A percentile compares a stretch with the other conserved stretches of the same genome.
phyloP scores from a whole-genome alignment of 2,113 vertebrate genomes.

The Rousettus leschenaultii region DNA sequence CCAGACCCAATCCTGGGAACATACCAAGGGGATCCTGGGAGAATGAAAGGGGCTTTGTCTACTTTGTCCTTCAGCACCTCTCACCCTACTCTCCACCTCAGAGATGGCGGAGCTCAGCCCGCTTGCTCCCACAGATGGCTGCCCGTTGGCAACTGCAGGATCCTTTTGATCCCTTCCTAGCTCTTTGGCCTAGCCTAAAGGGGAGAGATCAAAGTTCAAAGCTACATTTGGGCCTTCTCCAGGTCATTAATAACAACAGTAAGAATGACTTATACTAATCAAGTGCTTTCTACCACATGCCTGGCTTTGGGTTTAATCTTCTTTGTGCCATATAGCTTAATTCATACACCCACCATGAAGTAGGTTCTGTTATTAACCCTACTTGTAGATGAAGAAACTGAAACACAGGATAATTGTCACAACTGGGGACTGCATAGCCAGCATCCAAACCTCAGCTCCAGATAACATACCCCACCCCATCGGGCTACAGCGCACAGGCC shows the following conservation, averaged over 20 bases:
- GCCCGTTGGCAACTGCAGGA: neutral
- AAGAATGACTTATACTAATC: neutral
- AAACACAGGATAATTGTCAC: neutral
- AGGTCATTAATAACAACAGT: neutral
- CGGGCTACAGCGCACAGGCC: neutral
- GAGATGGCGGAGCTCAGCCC: neutral
- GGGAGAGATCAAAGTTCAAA: conserved; percentile 42
- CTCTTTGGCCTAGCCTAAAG: conserved; percentile 30
- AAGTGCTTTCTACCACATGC: neutral
- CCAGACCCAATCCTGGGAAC: neutral
- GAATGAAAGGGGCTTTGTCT: neutral
- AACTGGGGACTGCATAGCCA: neutral
- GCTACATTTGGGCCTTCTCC: neutral
- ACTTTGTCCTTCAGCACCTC: conserved; percentile 10
- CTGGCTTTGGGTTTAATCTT: neutral
- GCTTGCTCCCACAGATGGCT: neutral
- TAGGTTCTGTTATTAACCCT: neutral
- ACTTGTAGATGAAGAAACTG: conserved; percentile 13
- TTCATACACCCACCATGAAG: neutral
- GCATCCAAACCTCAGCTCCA: neutral
- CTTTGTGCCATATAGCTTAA: neutral
- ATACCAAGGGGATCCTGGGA: neutral
- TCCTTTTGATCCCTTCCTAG: conserved; percentile 7
- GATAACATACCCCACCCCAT: too few species aligned
- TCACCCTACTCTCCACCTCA: neutral